Base-by-base conservation (phyloP, 2,113 vertebrate genomes). In the Archocentrus centrarchus region DNA sequence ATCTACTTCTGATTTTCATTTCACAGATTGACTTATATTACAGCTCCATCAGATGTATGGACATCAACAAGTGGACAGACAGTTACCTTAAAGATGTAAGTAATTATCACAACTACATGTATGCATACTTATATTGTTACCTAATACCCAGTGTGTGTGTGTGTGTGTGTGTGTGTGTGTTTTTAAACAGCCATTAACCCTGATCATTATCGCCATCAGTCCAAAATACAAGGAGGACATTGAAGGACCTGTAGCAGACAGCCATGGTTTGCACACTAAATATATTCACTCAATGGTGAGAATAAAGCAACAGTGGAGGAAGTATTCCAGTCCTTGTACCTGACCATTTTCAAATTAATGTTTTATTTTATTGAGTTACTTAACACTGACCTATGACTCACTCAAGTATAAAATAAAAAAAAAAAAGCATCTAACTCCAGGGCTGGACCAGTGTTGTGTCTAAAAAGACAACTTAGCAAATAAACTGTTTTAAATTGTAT, bases 121-220 rank as follows among this genome's bases (percentile, higher is more conserved):
- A 11, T 75, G 27, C 2, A 1, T 37, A 15, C 3, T 61, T 39
- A n/a, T 73, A 73, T 53, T 53, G 27, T 55, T 73, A 35, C 35
- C 35, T 7, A 30, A 30, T 30, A 30, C 30, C 30, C 30, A 30
- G 32, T 32, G 5, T 32, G 32, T 32, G 32, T 32, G 32, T 20
- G 0, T 24, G 3, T 47, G 32, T 8, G 57, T 44, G 10, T 44
- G 22, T 20, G 0, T 24, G 3, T 47, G 13, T 9, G 39, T 15
- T 41, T 59, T 53, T 53, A 2, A 85, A 93, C 95, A 99, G 97
- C 96, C 96, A 86, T 97, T 96, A 4, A 96, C 96, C 88, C 95
- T 97, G 95, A 97, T 98, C 91, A 97, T 99, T 89, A 95, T 98
- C 87, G 97, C 96, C 90, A 97, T 99, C 95, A 98, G 97, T 94